Evolutionary conservation across 2,113 vertebrate species (phyloP).

Genomic region (Empidonax alnorum): DNA sequence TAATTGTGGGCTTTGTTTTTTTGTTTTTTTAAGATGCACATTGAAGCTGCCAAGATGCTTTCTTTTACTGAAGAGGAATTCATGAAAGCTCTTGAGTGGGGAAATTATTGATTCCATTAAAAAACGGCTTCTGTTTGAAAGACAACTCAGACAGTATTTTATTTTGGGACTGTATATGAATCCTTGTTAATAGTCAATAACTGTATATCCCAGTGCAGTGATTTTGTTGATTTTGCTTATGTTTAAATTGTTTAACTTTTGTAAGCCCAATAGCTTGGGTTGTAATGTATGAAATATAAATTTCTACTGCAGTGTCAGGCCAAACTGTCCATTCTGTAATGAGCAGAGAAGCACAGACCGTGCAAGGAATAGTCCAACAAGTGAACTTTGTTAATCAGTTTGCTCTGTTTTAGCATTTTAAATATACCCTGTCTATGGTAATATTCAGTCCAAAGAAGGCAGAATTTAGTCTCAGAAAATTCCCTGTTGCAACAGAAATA

Average conservation of each 20-base stretch:
- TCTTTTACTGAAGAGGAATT: constrained; percentile 97
- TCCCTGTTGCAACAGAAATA: constrained; percentile 6
- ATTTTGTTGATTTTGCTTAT: background rate
- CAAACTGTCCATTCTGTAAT: background rate
- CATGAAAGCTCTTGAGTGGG: constrained; percentile 93
- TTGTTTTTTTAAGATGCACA: constrained; percentile 85
- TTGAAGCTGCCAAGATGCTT: constrained; percentile 94
- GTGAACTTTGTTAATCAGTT: background rate
- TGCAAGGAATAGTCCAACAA: background rate
- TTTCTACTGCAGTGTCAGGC: background rate
- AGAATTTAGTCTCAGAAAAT: background rate
- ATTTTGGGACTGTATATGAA: background rate
- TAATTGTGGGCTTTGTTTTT: background rate
- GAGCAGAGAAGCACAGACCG: background rate
- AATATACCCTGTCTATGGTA: background rate
- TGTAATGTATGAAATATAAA: background rate
- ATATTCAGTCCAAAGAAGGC: background rate
- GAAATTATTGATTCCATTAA: constrained; percentile 67
- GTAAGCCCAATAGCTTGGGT: background rate
- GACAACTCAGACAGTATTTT: background rate
- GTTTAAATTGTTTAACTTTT: background rate
- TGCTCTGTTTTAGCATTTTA: background rate
- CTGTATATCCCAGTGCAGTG: background rate
- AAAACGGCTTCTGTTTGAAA: background rate
- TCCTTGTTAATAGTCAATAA: background rate